A percentile compares a stretch with the other conserved stretches of the same genome.
These are phyloP conservation scores for Polyodon spathula DNA, from an alignment of 2,113 vertebrate species.

Conservation along the genomic window DNA sequence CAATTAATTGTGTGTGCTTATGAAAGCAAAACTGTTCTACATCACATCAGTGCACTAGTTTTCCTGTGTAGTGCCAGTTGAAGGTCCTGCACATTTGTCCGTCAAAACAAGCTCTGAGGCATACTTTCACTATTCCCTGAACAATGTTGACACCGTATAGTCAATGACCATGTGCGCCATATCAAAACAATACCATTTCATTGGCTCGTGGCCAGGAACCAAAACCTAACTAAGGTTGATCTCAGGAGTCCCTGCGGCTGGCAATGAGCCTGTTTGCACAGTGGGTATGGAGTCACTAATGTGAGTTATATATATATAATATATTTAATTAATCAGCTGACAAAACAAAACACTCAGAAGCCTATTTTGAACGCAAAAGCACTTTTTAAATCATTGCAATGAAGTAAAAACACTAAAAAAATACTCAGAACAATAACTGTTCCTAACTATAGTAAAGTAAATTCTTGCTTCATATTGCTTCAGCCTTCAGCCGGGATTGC, in stretches of 20 bases:
- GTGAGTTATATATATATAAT: neutral
- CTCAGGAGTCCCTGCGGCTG: conserved; percentile 14
- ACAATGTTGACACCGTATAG: conserved; percentile 35
- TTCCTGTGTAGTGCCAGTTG: neutral
- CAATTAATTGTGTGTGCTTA: no score
- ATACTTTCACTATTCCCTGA: conserved; percentile 31
- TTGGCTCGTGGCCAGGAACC: conserved; percentile 31
- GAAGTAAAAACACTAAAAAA: no score
- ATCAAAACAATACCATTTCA: conserved; percentile 46
- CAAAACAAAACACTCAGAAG: conserved; percentile 16
- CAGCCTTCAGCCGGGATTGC: no score
- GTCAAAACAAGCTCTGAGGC: neutral
- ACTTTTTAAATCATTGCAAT: no score
- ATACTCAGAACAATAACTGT: no score
- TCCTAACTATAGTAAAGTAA: no score
- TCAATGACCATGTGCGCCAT: conserved; percentile 30
- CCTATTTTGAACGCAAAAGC: no score
- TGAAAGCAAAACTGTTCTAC: no score
- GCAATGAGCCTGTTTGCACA: neutral
- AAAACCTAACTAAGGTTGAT: conserved; percentile 25
- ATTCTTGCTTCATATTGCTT: no score
- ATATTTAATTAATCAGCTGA: neutral
- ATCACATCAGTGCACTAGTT: neutral
- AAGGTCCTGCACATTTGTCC: conserved; percentile 3
- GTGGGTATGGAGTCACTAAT: neutral